Evolutionary conservation across 2,888 invertebrate species (phyloP).

Genomic region (Calliopum simillimum): DNA sequence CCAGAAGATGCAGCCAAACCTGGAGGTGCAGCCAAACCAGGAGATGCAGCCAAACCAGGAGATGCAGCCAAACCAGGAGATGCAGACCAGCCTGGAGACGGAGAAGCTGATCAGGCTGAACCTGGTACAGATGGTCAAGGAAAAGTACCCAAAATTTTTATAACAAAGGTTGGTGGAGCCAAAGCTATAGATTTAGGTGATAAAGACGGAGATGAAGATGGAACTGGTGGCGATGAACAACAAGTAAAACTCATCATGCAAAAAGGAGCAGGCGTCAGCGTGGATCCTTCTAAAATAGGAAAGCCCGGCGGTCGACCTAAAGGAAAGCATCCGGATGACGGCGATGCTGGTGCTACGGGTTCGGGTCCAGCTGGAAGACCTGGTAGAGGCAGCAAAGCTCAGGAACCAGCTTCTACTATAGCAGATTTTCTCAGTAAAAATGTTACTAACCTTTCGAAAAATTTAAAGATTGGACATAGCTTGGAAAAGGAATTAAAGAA

Average conservation of each 20-base stretch:
- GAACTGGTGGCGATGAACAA: constrained; percentile 24
- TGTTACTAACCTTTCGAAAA: constrained; percentile 48
- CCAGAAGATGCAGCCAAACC: not conserved
- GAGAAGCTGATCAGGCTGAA: constrained; percentile 7
- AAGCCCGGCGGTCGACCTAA: constrained; percentile 21
- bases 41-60: not conserved
- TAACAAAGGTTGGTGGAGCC: not conserved
- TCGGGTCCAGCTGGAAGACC: not conserved
- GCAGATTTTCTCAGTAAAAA: constrained; percentile 53
- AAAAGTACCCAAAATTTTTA: no score
- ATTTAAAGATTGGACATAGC: constrained; percentile 52
- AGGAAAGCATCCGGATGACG: no score
- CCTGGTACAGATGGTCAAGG: not conserved
- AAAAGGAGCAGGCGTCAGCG: no score
- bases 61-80: constrained; percentile 18
- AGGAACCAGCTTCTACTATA: constrained; percentile 33
- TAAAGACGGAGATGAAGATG: not conserved
- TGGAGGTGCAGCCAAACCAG: not conserved
- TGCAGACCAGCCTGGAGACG: constrained; percentile 36
- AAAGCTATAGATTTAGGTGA: constrained; percentile 29
- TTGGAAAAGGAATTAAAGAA: constrained; percentile 57
- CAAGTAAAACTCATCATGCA: constrained; percentile 41
- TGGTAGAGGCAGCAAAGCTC: constrained; percentile 6
- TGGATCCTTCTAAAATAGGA: no score
- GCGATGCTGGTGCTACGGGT: no score